Conservation (phyloP, 37 sponge, comb jelly and placozoan genomes). For the Spongia lamella region DNA sequence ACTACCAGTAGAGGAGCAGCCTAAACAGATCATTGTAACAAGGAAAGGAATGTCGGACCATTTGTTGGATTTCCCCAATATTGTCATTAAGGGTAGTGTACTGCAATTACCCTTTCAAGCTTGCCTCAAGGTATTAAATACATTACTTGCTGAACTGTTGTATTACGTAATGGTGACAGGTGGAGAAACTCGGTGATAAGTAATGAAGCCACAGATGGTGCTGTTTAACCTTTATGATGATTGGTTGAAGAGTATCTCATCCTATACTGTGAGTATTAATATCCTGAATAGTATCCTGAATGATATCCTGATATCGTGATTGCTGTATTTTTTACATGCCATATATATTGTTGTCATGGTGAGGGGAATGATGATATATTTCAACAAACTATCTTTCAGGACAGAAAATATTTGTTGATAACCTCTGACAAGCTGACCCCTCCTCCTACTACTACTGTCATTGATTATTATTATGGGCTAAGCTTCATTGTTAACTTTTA, state of each 20-base stretch:
- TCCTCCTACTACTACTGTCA: not conserved
- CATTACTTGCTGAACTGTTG: too few relatives aligned
- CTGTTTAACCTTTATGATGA: conserved; percentile 99
- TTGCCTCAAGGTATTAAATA: conserved; percentile 82
- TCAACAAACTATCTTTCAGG: conserved; percentile 33
- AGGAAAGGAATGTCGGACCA: conserved; percentile 99
- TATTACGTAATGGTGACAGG: too few relatives aligned
- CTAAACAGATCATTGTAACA: conserved; percentile 99
- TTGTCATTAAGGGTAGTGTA: conserved; percentile 98
- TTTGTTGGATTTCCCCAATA: conserved; percentile 98
- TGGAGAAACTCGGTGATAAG: conserved; percentile 98
- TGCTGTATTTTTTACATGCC: not conserved
- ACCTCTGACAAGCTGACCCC: conserved; percentile 49
- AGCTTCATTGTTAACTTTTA: not conserved
- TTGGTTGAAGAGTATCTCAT: conserved; percentile 99
- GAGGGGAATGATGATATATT: conserved; percentile 29
- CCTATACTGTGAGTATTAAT: conserved; percentile 85
- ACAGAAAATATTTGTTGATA: conserved; percentile 21
- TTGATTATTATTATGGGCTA: not conserved
- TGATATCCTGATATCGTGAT: not conserved
- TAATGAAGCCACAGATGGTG: conserved; percentile 99
- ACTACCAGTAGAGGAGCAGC: conserved; percentile 99
- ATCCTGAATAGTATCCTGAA: too few relatives aligned
- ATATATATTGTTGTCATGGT: not conserved
- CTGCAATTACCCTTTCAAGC: conserved; percentile 99